Evolutionary conservation across 2,888 invertebrate species (phyloP), one percentile per base, ranked within the genome.

Genomic region (Hemaris fuciformis): DNA sequence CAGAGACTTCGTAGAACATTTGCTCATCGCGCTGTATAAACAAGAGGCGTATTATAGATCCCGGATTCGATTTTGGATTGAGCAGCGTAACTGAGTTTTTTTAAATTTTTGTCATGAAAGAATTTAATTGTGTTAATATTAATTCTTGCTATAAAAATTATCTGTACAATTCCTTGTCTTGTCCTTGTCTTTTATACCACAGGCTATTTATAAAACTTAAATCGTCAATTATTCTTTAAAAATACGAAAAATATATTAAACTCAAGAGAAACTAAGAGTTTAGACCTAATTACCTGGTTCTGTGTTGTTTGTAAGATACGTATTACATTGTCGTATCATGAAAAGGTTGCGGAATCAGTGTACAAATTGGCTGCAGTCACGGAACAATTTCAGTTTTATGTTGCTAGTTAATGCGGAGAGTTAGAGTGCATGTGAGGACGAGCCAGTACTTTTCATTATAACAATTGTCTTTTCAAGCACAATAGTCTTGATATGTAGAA

Each of bases 251-350:
- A n/a, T 38, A 38, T 38, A 13, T 38, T 38, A 38, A 38, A 38
- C 38, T 3, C 38, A 38, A 23, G 46, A 22, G 6, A 45, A 23
- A 42, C 6, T 42, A 46, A 4, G 25, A 46, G n/a, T 46, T 8
- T 22, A 45, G 45, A 42, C 46, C 23, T 46, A 46, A 23, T 46
- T 8, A 10, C 23, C 5, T 46, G 18, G 66, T 73, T 23, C 73
- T 72, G 67, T 69, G 66, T 64, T 64, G 59, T 61, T 61, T 57
- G 62, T 61, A 31, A 46, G 41, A 25, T 53, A 53, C 31, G 31
- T 27, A 67, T 68, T 64, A 65, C 63, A 53, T 53, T 64, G 60
- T 56, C 41, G 57, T 60, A 42, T 61, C 43, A 22, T 42, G 38
- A 56, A 22, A 23, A 38, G 57, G 60, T 60, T 60, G 45, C 27